Evolutionary conservation across 2,113 vertebrate species (phyloP), one percentile per base, ranked within the genome.

Genomic region (Xenus cinereus): DNA sequence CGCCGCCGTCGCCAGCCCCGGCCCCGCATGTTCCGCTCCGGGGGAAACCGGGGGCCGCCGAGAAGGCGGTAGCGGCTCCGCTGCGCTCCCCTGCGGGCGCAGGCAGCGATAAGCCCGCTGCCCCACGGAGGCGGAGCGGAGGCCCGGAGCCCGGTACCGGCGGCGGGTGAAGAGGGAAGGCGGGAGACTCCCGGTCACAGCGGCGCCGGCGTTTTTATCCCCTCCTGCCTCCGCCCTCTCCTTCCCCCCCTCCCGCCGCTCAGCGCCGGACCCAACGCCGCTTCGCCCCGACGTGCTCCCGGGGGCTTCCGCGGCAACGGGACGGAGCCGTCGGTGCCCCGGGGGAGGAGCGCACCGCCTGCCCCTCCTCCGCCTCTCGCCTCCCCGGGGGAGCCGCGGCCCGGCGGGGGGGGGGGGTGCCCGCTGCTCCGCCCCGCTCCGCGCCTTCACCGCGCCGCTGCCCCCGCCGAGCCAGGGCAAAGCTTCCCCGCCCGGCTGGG

Each of bases 331-430:
- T 43, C 78, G 74, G 66, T 39, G 62, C 57, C 68, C 60, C 63
- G n/a, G 45, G 45, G 87, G 84, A 67, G 85, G 79, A 69, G 78
- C 28, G 45, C 37, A 6, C 6, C 41, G 20, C 24, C n/a, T 23
- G 57, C 48, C 63, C 85, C 90, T 60, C 79, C 87, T 63, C 93
- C 93, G 75, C 93, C 93, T 59, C 69, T 69, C 94, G 13, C n/a
- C 50, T 26, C 46, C 45, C 24, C 23, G 72, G 62, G 82, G 62
- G 62, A 41, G 35, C 76, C 26, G 41, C 35, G 14, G 57, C 57
- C 12, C 56, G 24, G n/a, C 13, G 35, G 33, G 62, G 45, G 43
- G 30, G 28, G 18, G 54, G 18, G 30, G 30, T 5, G 28, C 33
- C 32, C 30, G n/a, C 66, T 10, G 62, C 67, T 43, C 69, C 71